phyloP scores from a whole-genome alignment of 2,797 vertebrate species.

The Anguilla anguilla region DNA sequence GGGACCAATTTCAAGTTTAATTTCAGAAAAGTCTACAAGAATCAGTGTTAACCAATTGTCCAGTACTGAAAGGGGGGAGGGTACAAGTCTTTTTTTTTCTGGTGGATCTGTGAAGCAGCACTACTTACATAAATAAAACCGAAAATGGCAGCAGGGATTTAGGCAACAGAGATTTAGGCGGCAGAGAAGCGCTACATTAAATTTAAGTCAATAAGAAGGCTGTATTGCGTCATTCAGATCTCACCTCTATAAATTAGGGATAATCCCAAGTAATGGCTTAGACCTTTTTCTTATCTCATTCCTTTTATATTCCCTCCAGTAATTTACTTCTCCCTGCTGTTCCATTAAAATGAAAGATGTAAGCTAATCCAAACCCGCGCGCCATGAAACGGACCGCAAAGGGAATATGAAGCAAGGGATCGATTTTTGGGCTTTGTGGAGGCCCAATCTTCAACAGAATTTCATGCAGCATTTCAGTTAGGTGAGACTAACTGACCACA shows the following conservation, averaged over 20 bases:
- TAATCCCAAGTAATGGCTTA: not conserved
- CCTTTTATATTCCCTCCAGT: constrained; percentile 52
- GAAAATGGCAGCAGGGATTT: not conserved
- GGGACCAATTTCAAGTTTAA: not conserved
- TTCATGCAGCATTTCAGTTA: not conserved
- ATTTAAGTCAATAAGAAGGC: not conserved
- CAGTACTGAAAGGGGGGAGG: not conserved
- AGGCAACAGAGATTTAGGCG: too few relatives aligned
- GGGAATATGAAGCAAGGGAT: not conserved
- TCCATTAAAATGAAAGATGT: constrained; percentile 47
- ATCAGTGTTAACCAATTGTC: not conserved
- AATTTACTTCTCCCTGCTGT: constrained; percentile 40
- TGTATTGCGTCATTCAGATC: constrained; percentile 4
- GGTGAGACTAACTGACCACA: not conserved
- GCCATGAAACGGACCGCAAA: not conserved
- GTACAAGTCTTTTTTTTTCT: not conserved
- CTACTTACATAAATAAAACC: not conserved
- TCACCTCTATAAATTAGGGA: not conserved
- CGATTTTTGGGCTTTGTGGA: not conserved
- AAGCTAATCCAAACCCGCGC: constrained; percentile 22
- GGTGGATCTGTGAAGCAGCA: not conserved
- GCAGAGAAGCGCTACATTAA: not conserved
- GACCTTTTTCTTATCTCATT: constrained; percentile 46
- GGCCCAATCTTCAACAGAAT: not conserved
- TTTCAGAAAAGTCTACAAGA: not conserved